Evolutionary conservation across 2,113 vertebrate species (phyloP).

Genomic region (Maccullochella peelii): DNA sequence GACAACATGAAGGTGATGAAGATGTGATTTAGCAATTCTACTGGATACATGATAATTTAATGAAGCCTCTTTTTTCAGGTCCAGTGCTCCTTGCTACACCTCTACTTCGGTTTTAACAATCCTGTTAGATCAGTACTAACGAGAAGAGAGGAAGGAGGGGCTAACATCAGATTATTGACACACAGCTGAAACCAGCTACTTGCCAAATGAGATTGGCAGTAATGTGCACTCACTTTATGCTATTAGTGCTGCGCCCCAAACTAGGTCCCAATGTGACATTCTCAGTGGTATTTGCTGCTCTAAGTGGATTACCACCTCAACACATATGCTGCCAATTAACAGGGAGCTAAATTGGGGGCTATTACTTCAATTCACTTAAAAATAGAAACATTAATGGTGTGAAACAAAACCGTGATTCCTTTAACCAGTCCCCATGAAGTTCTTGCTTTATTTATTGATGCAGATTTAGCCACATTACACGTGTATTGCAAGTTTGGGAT

Average conservation of each 20-base stretch:
- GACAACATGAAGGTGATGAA: background rate
- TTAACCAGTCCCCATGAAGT: conserved; percentile 54
- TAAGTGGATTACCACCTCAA: conserved; percentile 45
- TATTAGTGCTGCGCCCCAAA: conserved; percentile 40
- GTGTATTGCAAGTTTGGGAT: conserved; percentile 35
- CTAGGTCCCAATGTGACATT: conserved; percentile 38
- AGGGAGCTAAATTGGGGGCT: conserved; percentile 39
- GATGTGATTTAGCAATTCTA: background rate
- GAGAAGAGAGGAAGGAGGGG: background rate
- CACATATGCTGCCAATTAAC: conserved; percentile 55
- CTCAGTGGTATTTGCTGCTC: conserved; percentile 48
- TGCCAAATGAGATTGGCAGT: conserved; percentile 26
- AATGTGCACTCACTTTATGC: conserved; percentile 30
- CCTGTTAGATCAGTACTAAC: background rate
- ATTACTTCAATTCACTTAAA: conserved; percentile 43
- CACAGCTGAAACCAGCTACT: conserved; percentile 17
- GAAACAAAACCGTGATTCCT: conserved; percentile 51
- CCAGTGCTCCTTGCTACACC: background rate
- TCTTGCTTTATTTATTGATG: conserved; percentile 63
- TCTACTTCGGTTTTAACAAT: background rate
- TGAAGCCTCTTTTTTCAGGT: background rate
- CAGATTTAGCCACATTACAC: conserved; percentile 51
- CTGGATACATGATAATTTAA: background rate
- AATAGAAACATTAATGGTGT: conserved; percentile 61
- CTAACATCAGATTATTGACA: conserved; percentile 17